A percentile compares a stretch with the other conserved stretches of the same genome.
Conservation (phyloP, 2,113 vertebrate genomes). For the Vanacampus margaritifer region DNA sequence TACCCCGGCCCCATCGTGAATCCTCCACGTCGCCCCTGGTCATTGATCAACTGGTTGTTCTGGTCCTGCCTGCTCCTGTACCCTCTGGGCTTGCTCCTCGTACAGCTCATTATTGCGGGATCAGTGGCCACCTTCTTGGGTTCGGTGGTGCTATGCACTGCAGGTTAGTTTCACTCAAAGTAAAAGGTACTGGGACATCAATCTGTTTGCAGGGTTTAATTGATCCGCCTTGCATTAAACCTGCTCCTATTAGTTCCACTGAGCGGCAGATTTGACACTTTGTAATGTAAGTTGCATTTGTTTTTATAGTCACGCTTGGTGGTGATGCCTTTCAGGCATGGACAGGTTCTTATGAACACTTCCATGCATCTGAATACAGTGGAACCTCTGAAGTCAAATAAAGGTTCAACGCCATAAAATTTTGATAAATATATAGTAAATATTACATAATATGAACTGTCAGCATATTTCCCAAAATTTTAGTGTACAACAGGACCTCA, state of each 20-base stretch:
- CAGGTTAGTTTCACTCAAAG: slow-evolving; percentile 76
- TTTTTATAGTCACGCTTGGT: slow-evolving; percentile 8
- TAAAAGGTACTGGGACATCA: not conserved
- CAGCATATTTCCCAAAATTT: not conserved
- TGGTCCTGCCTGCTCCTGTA: slow-evolving; percentile 85
- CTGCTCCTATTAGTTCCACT: slow-evolving; percentile 30
- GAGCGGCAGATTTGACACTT: slow-evolving; percentile 51
- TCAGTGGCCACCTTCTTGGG: slow-evolving; percentile 78
- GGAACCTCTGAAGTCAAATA: not conserved
- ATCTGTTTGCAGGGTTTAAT: not conserved
- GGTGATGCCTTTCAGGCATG: slow-evolving; percentile 23
- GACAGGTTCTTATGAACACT: not conserved
- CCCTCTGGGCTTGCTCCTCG: slow-evolving; percentile 80
- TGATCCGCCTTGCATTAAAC: slow-evolving; percentile 31
- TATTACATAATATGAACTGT: not conserved
- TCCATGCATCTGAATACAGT: not conserved
- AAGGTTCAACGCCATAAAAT: not conserved
- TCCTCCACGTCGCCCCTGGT: slow-evolving; percentile 78
- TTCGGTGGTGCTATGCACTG: slow-evolving; percentile 77
- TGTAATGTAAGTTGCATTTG: slow-evolving; percentile 45
- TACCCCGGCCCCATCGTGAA: slow-evolving; percentile 76
- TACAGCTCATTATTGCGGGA: slow-evolving; percentile 79
- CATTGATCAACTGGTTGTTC: slow-evolving; percentile 88
- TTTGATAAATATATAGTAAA: not conserved
- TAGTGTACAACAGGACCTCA: not conserved